Conservation (phyloP, 2,888 invertebrate species). For the Flexamia atlantica region DNA sequence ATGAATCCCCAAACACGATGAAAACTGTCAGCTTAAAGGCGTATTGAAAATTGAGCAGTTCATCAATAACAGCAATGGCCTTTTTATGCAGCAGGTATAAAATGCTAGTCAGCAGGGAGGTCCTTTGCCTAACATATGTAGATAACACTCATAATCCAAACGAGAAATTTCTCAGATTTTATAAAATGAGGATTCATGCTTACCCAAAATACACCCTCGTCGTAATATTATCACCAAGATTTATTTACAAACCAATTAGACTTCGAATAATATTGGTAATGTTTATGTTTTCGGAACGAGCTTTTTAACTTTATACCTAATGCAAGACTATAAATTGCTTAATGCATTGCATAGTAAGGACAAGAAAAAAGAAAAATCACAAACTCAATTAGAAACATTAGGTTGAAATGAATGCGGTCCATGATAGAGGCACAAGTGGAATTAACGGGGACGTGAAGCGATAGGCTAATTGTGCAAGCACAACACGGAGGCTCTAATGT, state of each 20-base stretch:
- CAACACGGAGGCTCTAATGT: slow-evolving; percentile 46
- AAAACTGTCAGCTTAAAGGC: no score
- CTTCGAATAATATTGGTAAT: no score
- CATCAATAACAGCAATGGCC: slow-evolving; percentile 5
- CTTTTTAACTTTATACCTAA: no score
- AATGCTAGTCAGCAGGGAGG: neutral
- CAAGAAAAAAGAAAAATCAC: no score
- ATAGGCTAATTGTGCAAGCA: slow-evolving; percentile 49
- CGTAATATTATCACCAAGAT: no score
- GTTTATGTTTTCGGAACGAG: no score
- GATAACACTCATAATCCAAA: neutral
- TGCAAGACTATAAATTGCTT: no score
- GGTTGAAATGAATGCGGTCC: slow-evolving; percentile 34
- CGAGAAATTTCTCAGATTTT: neutral
- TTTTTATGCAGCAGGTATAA: slow-evolving; percentile 15
- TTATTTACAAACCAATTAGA: no score
- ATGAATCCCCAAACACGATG: no score
- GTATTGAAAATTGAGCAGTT: neutral
- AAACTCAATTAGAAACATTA: slow-evolving; percentile 32
- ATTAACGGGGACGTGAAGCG: slow-evolving; percentile 41
- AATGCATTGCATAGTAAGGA: no score
- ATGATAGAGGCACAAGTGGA: slow-evolving; percentile 52
- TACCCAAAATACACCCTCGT: no score
- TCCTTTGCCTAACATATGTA: neutral
- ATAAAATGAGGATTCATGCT: no score